These are phyloP conservation scores for Atrichornis clamosus DNA, from an alignment of 2,113 vertebrate species.

Conservation along the genomic window DNA sequence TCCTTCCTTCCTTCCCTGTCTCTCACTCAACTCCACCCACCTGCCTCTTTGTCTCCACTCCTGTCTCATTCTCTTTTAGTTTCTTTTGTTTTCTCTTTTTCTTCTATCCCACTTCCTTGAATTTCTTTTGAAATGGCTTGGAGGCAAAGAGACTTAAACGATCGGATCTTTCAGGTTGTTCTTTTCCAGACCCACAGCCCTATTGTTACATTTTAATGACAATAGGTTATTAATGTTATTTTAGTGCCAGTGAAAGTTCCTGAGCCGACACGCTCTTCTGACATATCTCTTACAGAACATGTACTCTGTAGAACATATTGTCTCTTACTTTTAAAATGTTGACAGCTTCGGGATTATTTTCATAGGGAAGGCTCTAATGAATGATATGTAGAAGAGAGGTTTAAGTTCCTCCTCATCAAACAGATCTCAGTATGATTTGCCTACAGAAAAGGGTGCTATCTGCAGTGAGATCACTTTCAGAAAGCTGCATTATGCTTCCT, in stretches of 20 bases:
- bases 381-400: neutral
- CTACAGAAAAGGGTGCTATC: neutral
- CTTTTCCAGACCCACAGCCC: neutral
- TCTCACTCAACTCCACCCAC: too few relatives aligned
- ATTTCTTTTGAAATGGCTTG: neutral
- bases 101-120: neutral
- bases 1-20: too few relatives aligned
- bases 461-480: neutral
- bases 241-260: neutral
- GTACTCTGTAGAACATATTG: neutral
- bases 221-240: neutral
- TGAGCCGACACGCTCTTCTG: neutral
- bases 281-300: neutral
- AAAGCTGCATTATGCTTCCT: neutral
- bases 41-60: fast-evolving
- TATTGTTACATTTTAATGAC: neutral
- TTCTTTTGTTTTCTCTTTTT: neutral
- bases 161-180: neutral
- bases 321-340: neutral
- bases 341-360: neutral
- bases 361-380: neutral
- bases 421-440: neutral
- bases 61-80: neutral
- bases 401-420: neutral
- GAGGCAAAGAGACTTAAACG: neutral